Conservation (phyloP, 2,888 invertebrate genomes). For the Synergus umbraculus region DNA sequence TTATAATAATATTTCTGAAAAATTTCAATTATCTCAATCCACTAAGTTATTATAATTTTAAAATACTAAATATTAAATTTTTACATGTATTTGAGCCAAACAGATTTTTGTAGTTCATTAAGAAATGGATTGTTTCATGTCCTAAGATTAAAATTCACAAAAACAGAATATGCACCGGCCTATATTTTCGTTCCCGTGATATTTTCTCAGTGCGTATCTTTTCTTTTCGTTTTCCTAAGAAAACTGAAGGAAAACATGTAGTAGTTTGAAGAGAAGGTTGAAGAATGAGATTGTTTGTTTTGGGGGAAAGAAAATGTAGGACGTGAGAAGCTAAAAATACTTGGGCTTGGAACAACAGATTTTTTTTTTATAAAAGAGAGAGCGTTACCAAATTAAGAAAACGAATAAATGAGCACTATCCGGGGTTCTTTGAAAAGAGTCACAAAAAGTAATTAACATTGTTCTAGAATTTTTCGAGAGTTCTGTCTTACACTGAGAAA, state of each 20-base stretch:
- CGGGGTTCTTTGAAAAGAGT: background rate
- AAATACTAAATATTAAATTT: no score
- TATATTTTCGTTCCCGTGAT: background rate
- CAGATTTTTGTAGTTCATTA: background rate
- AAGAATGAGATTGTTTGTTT: slow-evolving; percentile 27
- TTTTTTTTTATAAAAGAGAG: background rate
- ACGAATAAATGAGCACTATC: background rate
- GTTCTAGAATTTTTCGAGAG: background rate
- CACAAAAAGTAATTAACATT: background rate
- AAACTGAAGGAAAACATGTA: slow-evolving; percentile 13
- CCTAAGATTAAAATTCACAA: background rate
- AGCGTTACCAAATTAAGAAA: background rate
- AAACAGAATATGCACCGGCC: slow-evolving; percentile 3
- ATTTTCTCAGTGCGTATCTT: background rate
- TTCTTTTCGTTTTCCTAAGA: slow-evolving; percentile 4
- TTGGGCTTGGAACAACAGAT: background rate
- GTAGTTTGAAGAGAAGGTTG: background rate
- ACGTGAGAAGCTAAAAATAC: background rate
- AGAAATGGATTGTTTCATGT: background rate
- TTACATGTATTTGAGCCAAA: no score
- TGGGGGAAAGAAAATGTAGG: slow-evolving; percentile 2
- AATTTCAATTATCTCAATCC: background rate
- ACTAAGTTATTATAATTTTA: no score
- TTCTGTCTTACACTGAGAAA: no score
- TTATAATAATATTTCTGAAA: background rate